These are phyloP conservation scores for Styela plicata DNA, from an alignment of 23 tunicate species.

Conservation along the genomic window DNA sequence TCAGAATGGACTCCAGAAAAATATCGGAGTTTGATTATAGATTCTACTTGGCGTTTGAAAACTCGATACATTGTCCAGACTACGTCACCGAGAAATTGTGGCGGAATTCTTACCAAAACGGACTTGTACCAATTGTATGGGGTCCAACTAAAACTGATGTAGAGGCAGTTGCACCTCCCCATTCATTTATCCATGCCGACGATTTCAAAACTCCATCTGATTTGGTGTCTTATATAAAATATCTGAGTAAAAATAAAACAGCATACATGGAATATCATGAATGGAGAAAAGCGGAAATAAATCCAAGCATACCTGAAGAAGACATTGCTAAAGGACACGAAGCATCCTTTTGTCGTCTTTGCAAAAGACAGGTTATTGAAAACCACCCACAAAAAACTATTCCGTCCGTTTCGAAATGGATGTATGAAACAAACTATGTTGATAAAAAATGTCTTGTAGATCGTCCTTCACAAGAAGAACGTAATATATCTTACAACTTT, in stretches of 20 bases:
- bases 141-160: constrained; percentile 75
- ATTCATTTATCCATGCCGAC: constrained; percentile 70
- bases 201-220: constrained; percentile 54
- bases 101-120: constrained; percentile 48
- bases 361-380: constrained; percentile 29
- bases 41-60: constrained; percentile 71
- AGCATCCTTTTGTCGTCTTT: constrained; percentile 38
- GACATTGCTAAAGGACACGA: constrained; percentile 34
- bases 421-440: constrained; percentile 38
- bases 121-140: constrained; percentile 75
- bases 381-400: constrained; percentile 39
- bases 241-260: constrained; percentile 36
- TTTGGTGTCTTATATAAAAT: constrained; percentile 49
- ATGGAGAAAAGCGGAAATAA: constrained; percentile 39
- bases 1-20: constrained; percentile 14
- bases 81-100: constrained; percentile 80
- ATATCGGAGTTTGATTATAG: constrained; percentile 24
- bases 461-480: background rate
- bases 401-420: constrained; percentile 54
- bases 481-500: background rate
- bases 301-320: constrained; percentile 25
- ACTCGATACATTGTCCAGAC: constrained; percentile 59
- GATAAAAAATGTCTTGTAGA: constrained; percentile 45
- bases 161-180: constrained; percentile 63
- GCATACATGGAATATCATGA: constrained; percentile 71